Evolutionary conservation across 2,888 invertebrate genomes (phyloP).

Genomic region (Dryadula phaetusa): DNA sequence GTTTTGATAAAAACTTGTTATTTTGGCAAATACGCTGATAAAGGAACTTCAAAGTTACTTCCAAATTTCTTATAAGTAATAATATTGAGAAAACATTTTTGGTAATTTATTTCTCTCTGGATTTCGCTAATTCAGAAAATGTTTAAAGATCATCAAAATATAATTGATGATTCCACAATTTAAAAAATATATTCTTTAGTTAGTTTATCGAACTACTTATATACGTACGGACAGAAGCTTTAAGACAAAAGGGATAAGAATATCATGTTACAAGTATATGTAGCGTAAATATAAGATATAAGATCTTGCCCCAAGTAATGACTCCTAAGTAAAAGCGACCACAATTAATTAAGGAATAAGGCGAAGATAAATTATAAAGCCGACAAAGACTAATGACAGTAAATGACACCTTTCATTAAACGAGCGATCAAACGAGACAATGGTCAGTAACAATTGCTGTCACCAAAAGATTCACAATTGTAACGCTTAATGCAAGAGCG

Average conservation of each 20-base stretch:
- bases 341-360: constrained; percentile 46
- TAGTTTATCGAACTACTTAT: no score
- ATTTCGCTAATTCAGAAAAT: no score
- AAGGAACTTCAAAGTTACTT: no score
- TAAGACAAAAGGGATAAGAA: not conserved
- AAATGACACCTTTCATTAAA: constrained; percentile 46
- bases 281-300: not conserved
- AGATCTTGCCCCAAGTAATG: constrained; percentile 18
- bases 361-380: constrained; percentile 48
- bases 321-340: constrained; percentile 27
- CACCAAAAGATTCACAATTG: constrained; percentile 27
- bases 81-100: no score
- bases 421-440: constrained; percentile 35
- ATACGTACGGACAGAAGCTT: not conserved
- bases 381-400: constrained; percentile 45
- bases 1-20: no score
- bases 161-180: no score
- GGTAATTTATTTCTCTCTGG: no score
- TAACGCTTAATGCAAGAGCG: not conserved
- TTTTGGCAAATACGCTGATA: no score
- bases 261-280: constrained; percentile 10
- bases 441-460: constrained; percentile 39
- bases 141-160: no score
- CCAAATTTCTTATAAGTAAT: no score
- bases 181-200: no score